Percentiles rank a stretch among this genome's conserved stretches.
phyloP scores from a whole-genome alignment of 2,797 vertebrate genomes.

The Epinephelus malabaricus region DNA sequence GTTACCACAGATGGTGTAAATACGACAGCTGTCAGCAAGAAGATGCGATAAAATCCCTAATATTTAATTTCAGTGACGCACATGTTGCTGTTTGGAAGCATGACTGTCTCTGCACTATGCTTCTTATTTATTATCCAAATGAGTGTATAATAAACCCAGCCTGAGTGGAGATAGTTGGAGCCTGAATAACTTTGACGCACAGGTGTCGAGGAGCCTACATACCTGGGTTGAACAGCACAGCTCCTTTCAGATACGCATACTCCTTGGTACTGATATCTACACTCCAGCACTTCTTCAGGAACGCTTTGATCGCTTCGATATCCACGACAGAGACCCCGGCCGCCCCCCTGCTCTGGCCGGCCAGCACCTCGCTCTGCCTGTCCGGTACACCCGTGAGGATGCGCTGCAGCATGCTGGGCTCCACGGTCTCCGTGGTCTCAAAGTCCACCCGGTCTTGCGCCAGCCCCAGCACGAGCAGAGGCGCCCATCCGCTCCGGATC shows the following conservation, averaged over 20 bases:
- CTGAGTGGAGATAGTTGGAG: background rate
- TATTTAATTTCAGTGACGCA: background rate
- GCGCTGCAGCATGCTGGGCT: constrained; percentile 92
- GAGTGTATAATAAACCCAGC: background rate
- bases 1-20: background rate
- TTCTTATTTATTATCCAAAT: no score
- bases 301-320: constrained; percentile 91
- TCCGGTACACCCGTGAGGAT: constrained; percentile 89
- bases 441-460: constrained; percentile 94
- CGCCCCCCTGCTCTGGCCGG: constrained; percentile 49
- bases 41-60: no score
- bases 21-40: background rate
- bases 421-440: constrained; percentile 91
- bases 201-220: constrained; percentile 33
- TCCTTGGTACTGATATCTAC: constrained; percentile 96
- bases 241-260: constrained; percentile 97
- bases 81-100: background rate
- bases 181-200: constrained; percentile 9
- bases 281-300: constrained; percentile 95
- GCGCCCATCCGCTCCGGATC: constrained; percentile 93
- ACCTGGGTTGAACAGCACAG: constrained; percentile 97
- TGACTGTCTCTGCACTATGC: no score
- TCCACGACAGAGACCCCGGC: constrained; percentile 85
- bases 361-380: constrained; percentile 69
- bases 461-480: constrained; percentile 93